Conservation (phyloP, 2,797 vertebrate genomes). For the Siniperca obscura region DNA sequence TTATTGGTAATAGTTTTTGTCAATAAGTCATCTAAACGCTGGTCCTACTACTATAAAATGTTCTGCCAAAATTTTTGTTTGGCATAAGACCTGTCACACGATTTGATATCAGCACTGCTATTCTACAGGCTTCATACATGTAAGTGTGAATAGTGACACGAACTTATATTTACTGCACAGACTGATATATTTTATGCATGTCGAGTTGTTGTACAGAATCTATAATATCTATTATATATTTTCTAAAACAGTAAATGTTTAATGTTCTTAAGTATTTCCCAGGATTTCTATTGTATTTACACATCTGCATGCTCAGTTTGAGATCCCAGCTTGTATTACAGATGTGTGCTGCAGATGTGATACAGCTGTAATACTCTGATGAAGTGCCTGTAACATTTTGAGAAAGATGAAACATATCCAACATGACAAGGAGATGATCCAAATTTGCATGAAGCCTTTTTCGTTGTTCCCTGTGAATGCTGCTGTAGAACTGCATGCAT, state of each 20-base stretch:
- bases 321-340: conserved; percentile 43
- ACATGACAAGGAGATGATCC: conserved; percentile 17
- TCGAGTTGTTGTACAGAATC: conserved; percentile 68
- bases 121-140: conserved; percentile 32
- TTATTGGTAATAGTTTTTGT: neutral
- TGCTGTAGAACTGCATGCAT: conserved; percentile 61
- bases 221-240: conserved; percentile 67
- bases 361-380: conserved; percentile 39
- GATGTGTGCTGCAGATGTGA: conserved; percentile 59
- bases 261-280: conserved; percentile 49
- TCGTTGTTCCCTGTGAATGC: conserved; percentile 55
- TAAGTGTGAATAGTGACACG: conserved; percentile 39
- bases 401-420: conserved; percentile 51
- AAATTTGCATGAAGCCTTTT: conserved; percentile 68
- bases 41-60: neutral
- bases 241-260: conserved; percentile 63
- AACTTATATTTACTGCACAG: conserved; percentile 55
- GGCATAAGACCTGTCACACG: too few species aligned
- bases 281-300: conserved; percentile 39
- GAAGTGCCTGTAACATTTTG: conserved; percentile 72
- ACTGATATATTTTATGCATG: conserved; percentile 72
- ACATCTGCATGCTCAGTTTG: conserved; percentile 67
- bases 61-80: neutral
- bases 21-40: neutral
- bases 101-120: conserved; percentile 35